Evolutionary conservation across 2,797 vertebrate species (phyloP).

Genomic region (Fringilla coelebs): DNA sequence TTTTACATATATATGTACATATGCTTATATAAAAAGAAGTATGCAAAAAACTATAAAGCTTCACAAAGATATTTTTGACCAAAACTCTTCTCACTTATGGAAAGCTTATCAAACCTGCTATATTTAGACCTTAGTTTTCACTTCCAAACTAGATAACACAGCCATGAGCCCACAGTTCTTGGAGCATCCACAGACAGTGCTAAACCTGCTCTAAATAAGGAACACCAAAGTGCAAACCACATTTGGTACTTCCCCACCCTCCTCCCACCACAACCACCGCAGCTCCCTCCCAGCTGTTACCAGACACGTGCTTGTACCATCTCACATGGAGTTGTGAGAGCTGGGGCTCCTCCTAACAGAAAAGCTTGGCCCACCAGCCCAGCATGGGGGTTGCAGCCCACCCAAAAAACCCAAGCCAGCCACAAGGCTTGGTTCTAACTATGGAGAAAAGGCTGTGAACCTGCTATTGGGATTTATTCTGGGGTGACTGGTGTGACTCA

Average conservation of each 20-base stretch:
- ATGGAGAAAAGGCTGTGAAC: background rate
- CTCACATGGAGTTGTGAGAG: background rate
- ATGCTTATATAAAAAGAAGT: background rate
- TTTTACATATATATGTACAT: background rate
- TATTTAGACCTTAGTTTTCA: background rate
- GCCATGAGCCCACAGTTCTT: background rate
- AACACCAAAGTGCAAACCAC: background rate
- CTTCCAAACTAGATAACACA: background rate
- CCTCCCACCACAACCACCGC: background rate
- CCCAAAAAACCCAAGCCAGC: background rate
- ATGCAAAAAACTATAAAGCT: background rate
- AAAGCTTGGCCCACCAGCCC: background rate
- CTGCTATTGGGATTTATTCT: background rate
- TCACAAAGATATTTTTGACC: background rate
- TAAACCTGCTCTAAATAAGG: background rate
- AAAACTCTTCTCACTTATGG: background rate
- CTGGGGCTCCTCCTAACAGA: background rate
- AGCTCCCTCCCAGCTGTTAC: background rate
- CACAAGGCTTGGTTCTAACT: background rate
- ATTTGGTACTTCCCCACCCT: background rate
- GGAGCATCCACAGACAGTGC: background rate
- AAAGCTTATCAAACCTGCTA: background rate
- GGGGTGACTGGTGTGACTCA: background rate
- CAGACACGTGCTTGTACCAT: fast-evolving
- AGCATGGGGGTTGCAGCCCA: fast-evolving